Conservation (phyloP, 2,113 vertebrate genomes). For the Microcebus lehilahytsara region DNA sequence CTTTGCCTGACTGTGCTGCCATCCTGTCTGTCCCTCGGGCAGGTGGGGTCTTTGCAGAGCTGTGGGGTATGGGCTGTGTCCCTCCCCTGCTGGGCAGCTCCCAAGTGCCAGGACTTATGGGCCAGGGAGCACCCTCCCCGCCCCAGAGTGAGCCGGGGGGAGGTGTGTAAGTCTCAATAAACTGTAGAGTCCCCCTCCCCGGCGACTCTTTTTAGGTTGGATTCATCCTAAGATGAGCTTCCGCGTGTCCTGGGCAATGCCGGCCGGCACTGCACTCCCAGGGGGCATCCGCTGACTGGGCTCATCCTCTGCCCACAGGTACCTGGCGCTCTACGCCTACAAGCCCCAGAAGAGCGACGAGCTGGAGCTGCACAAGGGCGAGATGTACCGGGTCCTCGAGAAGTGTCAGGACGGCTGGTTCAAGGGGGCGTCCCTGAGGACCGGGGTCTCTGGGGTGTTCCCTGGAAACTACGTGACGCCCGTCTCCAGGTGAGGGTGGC, state of each 20-base stretch:
- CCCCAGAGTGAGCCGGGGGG: not conserved
- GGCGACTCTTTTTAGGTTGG: not conserved
- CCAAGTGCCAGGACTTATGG: too few relatives aligned
- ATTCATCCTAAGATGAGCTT: not conserved
- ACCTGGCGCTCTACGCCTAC: constrained; percentile 97
- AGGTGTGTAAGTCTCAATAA: not conserved
- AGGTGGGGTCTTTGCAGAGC: not conserved
- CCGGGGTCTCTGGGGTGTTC: constrained; percentile 94
- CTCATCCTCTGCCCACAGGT: constrained; percentile 79
- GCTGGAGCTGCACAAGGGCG: constrained; percentile 96
- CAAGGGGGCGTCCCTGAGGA: constrained; percentile 95
- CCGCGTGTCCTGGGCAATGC: not conserved
- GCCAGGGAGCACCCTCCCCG: too few relatives aligned
- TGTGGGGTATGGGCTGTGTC: not conserved
- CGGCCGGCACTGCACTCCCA: fast-evolving
- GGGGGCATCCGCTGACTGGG: not conserved
- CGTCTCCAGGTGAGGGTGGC: constrained; percentile 91
- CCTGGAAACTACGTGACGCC: constrained; percentile 99
- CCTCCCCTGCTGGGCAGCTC: not conserved
- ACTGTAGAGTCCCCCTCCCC: not conserved
- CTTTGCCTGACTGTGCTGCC: not conserved
- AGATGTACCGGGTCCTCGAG: constrained; percentile 98
- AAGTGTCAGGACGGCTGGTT: constrained; percentile 99
- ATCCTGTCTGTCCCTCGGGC: not conserved
- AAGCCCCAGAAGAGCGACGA: constrained; percentile 98